Evolutionary conservation across 2,888 invertebrate species (phyloP), one percentile per base, ranked within the genome.

Genomic region (Drosophila leonis): DNA sequence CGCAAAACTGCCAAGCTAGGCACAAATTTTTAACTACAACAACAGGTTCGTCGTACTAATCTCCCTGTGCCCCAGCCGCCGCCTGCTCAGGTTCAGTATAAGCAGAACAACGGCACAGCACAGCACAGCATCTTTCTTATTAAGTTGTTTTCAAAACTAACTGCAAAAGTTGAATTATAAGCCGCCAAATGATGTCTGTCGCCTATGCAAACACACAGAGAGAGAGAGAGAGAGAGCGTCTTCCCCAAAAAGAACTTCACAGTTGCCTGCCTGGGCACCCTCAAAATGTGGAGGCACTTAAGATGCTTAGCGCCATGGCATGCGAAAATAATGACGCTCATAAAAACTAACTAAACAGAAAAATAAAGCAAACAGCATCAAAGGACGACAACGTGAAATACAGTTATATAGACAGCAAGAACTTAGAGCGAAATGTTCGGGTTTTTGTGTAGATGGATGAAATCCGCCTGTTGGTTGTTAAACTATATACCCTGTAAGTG

Each of bases 251-350:
- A 54, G 27, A 37, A 44, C 51, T 37, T 37, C 12, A 44, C 29
- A 35, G 27, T 46, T 48, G 44, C n/a, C 39, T 51, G 55, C 59
- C 41, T 46, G 51, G 41, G 27, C 15, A 44, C 65, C 52, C 49
- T 29, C 65, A 74, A 75, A 70, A 61, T 49, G 54, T 54, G 79
- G 55, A 59, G 82, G 75, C 83, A 88, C 88, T 88, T 87, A 88
- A 87, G 88, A 87, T 86, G 86, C 86, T 87, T 88, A 87, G 83
- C 86, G 82, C 79, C 83, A 83, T 84, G 82, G 86, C 83, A 87
- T 86, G 86, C 86, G 86, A 87, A 87, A 87, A 87, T 87, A 87
- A 87, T 87, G 86, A 88, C 83, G 83, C 86, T 83, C 88, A 87
- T 88, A 87, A 87, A 87, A 87, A 87, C 86, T 88, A 87, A 87